Percentiles rank a stretch among this genome's conserved stretches.
Evolutionary conservation across 1,140 invertebrate genomes (phyloP).

Genomic region (Drosophila arizonae): DNA sequence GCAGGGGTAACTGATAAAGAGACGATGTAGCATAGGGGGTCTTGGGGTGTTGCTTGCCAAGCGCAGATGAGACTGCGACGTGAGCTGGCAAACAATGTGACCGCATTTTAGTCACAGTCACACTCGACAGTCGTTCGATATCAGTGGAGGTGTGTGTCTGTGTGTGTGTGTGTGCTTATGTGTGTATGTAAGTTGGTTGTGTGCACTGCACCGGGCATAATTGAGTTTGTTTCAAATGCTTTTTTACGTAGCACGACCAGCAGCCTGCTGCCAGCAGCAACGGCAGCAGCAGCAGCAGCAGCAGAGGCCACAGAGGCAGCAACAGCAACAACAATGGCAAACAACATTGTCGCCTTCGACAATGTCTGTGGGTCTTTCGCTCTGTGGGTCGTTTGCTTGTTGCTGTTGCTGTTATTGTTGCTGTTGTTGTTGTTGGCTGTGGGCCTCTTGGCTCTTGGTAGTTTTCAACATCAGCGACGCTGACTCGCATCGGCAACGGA

Average conservation of each 20-base stretch:
- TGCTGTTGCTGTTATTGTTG: neutral
- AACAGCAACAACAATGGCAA: conserved; percentile 54
- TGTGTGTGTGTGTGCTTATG: conserved; percentile 9
- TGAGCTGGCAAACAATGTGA: conserved; percentile 73
- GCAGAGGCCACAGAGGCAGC: conserved; percentile 22
- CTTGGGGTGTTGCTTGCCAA: neutral
- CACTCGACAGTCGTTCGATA: conserved; percentile 46
- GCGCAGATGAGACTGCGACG: conserved; percentile 24
- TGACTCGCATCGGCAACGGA: conserved; percentile 78
- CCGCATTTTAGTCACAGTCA: conserved; percentile 80
- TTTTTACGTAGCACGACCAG: conserved; percentile 76
- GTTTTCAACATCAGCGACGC: conserved; percentile 66
- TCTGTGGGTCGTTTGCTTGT: conserved; percentile 30
- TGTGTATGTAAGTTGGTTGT: conserved; percentile 50
- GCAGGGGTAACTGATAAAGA: too few species aligned
- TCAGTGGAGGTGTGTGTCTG: conserved; percentile 46
- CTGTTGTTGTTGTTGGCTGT: conserved; percentile 45
- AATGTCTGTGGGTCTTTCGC: conserved; percentile 20
- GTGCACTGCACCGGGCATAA: conserved; percentile 77
- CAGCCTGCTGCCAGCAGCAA: conserved; percentile 10
- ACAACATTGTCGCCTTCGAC: conserved; percentile 55
- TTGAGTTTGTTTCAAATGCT: conserved; percentile 81
- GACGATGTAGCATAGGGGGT: too few species aligned
- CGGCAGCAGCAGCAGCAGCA: conserved; percentile 21
- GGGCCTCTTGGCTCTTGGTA: conserved; percentile 65